Conservation (phyloP, 2,797 vertebrate species). For the Nyctibius grandis region DNA sequence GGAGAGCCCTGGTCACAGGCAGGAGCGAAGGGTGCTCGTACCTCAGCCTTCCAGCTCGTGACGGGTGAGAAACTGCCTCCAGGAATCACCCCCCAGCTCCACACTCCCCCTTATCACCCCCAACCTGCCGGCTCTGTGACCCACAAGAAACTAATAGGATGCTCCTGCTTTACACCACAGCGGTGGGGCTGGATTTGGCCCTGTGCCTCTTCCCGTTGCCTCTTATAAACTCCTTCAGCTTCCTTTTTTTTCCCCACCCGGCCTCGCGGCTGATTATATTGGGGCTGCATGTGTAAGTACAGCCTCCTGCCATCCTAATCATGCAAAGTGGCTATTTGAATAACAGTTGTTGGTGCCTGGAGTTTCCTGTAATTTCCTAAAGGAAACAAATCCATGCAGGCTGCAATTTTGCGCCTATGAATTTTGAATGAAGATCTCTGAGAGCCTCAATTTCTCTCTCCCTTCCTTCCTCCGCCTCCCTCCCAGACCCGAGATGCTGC, state of each 20-base stretch:
- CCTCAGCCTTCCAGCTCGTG: rapidly evolving
- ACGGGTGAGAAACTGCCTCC: not conserved
- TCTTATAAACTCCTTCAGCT: not conserved
- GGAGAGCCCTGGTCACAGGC: not conserved
- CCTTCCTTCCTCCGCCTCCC: not conserved
- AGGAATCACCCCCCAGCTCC: not conserved
- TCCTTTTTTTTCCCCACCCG: not conserved
- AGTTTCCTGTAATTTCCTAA: conserved; percentile 72
- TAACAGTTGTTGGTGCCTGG: conserved; percentile 65
- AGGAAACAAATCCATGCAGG: conserved; percentile 67
- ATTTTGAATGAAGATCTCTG: conserved; percentile 62
- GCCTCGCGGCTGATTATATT: conserved; percentile 28
- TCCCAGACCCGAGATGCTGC: not conserved
- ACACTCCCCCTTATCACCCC: not conserved
- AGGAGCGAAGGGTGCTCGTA: not conserved
- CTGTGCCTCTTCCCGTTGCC: not conserved
- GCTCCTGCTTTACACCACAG: not conserved
- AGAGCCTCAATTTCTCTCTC: conserved; percentile 37
- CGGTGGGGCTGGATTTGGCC: not conserved
- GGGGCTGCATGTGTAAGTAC: conserved; percentile 61
- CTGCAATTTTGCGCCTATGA: conserved; percentile 67
- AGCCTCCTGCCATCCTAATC: conserved; percentile 66
- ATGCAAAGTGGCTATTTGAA: conserved; percentile 68
- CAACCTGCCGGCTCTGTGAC: too few species aligned
- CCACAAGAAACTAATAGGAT: not conserved